Conservation (phyloP, 2,888 invertebrate genomes). For the Coelinius sp. region DNA sequence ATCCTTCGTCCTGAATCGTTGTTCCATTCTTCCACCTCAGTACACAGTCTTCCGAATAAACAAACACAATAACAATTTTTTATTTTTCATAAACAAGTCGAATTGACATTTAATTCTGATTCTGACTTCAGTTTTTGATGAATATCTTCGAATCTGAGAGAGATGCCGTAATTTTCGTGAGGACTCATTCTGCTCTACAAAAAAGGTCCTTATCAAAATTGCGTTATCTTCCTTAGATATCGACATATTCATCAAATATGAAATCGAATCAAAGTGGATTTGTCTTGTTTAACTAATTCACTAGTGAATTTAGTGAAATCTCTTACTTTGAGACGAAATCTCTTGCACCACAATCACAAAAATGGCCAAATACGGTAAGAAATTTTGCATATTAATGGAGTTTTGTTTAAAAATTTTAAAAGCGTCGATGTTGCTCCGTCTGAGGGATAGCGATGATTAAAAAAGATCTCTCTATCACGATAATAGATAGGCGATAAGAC, state of each 20-base stretch:
- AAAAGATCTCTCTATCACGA: conserved; percentile 29
- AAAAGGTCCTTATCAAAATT: no score
- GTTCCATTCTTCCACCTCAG: conserved; percentile 39
- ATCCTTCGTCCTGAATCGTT: neutral
- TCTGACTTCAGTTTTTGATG: no score
- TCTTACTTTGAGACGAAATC: neutral
- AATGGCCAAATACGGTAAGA: neutral
- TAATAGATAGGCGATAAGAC: conserved; percentile 30
- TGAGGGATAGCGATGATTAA: conserved; percentile 18
- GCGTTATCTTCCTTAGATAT: no score
- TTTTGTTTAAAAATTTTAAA: neutral
- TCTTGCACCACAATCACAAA: neutral
- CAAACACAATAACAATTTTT: neutral
- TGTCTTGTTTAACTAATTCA: neutral
- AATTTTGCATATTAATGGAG: neutral
- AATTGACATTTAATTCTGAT: neutral
- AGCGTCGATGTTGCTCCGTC: neutral
- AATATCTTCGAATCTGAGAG: no score
- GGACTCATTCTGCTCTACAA: no score
- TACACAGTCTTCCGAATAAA: conserved; percentile 32
- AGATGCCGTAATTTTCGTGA: no score
- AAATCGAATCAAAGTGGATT: neutral
- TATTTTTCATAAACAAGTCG: neutral
- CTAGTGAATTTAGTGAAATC: neutral
- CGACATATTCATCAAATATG: no score